Conservation (phyloP, 2,113 vertebrate species). For the Morone chrysops region DNA sequence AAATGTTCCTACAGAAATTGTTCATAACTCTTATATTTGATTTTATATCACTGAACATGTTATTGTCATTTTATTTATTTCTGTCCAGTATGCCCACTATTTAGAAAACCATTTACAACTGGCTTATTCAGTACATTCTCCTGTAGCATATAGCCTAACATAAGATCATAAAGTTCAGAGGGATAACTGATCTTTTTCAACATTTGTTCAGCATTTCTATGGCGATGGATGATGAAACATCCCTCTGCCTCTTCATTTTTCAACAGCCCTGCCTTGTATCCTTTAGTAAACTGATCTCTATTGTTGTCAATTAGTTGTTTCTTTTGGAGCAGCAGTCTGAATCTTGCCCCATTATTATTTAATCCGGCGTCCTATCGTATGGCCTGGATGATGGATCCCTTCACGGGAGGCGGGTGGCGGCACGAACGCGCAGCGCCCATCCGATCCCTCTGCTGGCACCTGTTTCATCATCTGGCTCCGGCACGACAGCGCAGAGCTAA, state of each 20-base stretch:
- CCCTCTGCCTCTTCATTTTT: neutral
- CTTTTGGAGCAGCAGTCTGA: conserved; percentile 22
- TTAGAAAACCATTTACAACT: neutral
- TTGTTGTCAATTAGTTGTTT: conserved; percentile 8
- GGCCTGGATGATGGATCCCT: conserved; percentile 19
- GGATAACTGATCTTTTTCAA: neutral
- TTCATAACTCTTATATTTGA: neutral
- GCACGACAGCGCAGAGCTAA: conserved; percentile 69
- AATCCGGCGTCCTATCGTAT: conserved; percentile 59
- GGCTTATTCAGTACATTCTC: neutral
- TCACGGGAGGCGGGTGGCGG: conserved; percentile 47
- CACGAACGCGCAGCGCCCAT: conserved; percentile 55
- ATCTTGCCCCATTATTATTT: conserved; percentile 65
- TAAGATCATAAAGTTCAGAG: neutral
- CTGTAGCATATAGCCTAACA: neutral
- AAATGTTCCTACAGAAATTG: neutral
- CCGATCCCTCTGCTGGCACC: conserved; percentile 76
- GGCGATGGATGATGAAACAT: too few species aligned
- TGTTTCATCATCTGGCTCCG: conserved; percentile 69
- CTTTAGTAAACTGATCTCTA: neutral
- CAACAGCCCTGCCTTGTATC: neutral
- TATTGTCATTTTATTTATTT: neutral
- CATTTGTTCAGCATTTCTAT: neutral
- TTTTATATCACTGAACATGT: neutral
- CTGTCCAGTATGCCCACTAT: neutral